Conservation (phyloP, 2,113 vertebrate genomes). For the Aphelocoma coerulescens region DNA sequence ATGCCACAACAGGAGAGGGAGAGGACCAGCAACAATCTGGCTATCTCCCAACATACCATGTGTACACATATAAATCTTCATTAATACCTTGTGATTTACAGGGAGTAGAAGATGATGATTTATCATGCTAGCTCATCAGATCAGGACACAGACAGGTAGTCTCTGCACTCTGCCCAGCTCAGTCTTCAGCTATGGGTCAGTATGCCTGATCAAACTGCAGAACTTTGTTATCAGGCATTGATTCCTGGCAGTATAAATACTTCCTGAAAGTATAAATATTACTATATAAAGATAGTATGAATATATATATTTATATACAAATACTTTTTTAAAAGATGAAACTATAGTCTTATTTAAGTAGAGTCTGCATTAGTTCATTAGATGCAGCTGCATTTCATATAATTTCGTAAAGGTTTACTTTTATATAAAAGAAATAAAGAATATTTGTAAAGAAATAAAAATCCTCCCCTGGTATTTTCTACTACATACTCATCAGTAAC, state of each 20-base stretch:
- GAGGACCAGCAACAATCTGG: neutral
- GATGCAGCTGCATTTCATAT: neutral
- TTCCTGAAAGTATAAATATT: neutral
- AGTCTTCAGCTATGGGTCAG: neutral
- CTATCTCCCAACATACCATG: neutral
- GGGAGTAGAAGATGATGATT: neutral
- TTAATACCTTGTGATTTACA: neutral
- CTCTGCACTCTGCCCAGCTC: neutral
- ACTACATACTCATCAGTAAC: neutral
- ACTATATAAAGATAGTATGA: neutral
- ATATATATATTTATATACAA: neutral
- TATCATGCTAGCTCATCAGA: neutral
- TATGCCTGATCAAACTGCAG: neutral
- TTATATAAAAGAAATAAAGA: neutral
- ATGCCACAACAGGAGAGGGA: neutral
- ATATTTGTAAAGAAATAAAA: neutral
- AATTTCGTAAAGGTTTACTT: neutral
- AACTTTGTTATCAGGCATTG: neutral
- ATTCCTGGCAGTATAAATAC: neutral
- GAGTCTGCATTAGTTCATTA: neutral
- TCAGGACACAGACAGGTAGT: neutral
- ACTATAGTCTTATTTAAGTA: neutral
- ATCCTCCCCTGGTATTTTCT: neutral
- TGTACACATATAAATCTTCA: neutral
- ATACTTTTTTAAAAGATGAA: neutral